Evolutionary conservation across 2,113 vertebrate genomes (phyloP), one percentile per base, ranked within the genome.

Genomic region (Piprites chloris): DNA sequence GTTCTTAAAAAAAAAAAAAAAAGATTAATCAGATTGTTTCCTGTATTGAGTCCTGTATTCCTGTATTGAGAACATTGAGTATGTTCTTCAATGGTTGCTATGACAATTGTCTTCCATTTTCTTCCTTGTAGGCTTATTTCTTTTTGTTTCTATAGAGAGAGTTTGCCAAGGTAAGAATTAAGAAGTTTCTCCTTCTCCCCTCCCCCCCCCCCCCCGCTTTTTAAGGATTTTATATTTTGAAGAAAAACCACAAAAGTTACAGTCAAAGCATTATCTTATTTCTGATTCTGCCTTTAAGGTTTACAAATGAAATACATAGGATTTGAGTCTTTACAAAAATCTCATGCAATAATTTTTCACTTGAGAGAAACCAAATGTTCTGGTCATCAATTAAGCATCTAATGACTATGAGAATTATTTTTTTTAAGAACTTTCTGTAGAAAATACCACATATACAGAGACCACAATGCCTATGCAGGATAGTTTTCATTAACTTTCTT

Each of bases 51-150:
- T 96, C n/a, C n/a, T n/a, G n/a, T n/a, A n/a, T n/a, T n/a, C n/a
- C n/a, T n/a, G n/a, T n/a, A n/a, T n/a, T n/a, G n/a, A n/a, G n/a
- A n/a, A n/a, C n/a, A n/a, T n/a, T n/a, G 47, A 95, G 72, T 96
- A 85, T 96, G 44, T 93, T 94, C 93, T 96, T 97, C 96, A 96
- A 50, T 96, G 78, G 97, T 98, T 98, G 97, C 97, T 97, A 97
- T 97, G 97, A 97, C 97, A 95, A 96, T 97, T 81, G 65, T 68
- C 55, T 95, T 93, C 15, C 83, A 88, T 95, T 90, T 73, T 72
- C 58, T 63, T 73, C 44, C 85, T 93, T 94, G 61, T 97, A 78
- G 62, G n/a, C 87, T 96, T 97, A 93, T 92, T 42, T 91, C 49
- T 81, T 93, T 97, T 96, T 96, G 67, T 97, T 97, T 87, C 78